Conservation (phyloP, 2,797 vertebrate genomes). For the Labroides dimidiatus region DNA sequence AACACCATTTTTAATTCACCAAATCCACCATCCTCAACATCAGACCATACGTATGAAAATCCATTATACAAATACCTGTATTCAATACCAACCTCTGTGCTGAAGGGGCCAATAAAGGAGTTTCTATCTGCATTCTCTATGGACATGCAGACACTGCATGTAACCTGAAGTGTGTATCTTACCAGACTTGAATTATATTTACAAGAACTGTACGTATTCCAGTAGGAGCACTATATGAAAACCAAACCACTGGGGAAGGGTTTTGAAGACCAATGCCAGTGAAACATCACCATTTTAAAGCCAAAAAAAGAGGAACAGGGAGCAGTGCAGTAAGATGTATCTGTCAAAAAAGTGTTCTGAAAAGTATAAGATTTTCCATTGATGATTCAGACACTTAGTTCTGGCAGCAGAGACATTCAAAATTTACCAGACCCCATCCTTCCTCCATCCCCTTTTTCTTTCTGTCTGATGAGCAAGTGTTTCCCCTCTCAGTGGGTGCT, state of each 20-base stretch:
- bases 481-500: slow-evolving; percentile 43
- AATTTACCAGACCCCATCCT: slow-evolving; percentile 36
- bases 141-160: slow-evolving; percentile 33
- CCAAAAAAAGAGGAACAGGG: background rate
- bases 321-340: slow-evolving; percentile 6
- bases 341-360: slow-evolving; percentile 16
- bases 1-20: slow-evolving; percentile 9
- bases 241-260: slow-evolving; percentile 19
- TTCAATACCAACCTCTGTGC: slow-evolving; percentile 42
- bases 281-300: slow-evolving; percentile 21
- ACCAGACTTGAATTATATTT: slow-evolving; percentile 50
- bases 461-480: slow-evolving; percentile 35
- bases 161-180: slow-evolving; percentile 35
- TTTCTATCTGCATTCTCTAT: slow-evolving; percentile 20
- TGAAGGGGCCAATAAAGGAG: slow-evolving; percentile 33
- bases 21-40: slow-evolving; percentile 29
- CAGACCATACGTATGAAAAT: slow-evolving; percentile 30
- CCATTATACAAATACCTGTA: slow-evolving; percentile 55
- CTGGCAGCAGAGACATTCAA: slow-evolving; percentile 33
- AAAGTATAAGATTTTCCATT: slow-evolving; percentile 26
- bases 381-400: slow-evolving; percentile 29
- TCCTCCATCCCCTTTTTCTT: slow-evolving; percentile 6
- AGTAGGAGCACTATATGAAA: slow-evolving; percentile 11
- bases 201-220: slow-evolving; percentile 51
- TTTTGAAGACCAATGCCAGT: slow-evolving; percentile 32